Evolutionary conservation across 92 coral and sea anemone species (phyloP), one percentile per base, ranked within the genome.

Genomic region (Heteractis magnifica): DNA sequence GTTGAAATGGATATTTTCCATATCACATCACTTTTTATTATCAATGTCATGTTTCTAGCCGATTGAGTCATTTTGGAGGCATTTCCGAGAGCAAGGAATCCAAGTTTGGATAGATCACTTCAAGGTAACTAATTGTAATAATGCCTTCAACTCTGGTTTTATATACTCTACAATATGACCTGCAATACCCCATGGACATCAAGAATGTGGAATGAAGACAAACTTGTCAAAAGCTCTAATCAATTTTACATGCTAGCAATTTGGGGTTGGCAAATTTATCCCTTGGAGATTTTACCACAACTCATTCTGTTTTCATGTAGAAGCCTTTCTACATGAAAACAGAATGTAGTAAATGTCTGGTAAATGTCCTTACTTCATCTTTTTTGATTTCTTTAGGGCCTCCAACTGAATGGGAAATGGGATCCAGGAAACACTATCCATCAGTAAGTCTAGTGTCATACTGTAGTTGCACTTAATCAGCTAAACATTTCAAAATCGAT

Each of bases 371-470:
- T 12, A 53, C 18, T 10, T 18, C 73, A 65, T n/a, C 0, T 71
- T 71, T 71, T 5, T 71, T 6, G 26, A 26, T 71, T n/a, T 21
- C 20, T 12, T 21, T 71, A 71, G 75, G 20, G 49, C 2, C 75
- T 71, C 4, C 10, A n/a, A 71, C 49, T 15, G 4, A 71, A 20
- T n/a, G 75, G 75, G 5, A n/a, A n/a, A n/a, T 71, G 75, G 75
- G 75, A 71, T 6, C 75, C 75, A n/a, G 75, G 75, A 71, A 71
- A 71, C 41, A 71, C 75, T 21, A 13, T 71, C 75, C 75, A 71
- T 44, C 44, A 71, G 75, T 71, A 71, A 71, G 75, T 65, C 65
- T 26, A 1, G 26, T 26, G 26, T 26, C 26, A 26, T 26, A 26
- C 26, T 26, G 26, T 26, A 26, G 26, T 26, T 26, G 26, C 26